Conservation (phyloP, 2,797 vertebrate species). For the Schizothorax lantsangensis region DNA sequence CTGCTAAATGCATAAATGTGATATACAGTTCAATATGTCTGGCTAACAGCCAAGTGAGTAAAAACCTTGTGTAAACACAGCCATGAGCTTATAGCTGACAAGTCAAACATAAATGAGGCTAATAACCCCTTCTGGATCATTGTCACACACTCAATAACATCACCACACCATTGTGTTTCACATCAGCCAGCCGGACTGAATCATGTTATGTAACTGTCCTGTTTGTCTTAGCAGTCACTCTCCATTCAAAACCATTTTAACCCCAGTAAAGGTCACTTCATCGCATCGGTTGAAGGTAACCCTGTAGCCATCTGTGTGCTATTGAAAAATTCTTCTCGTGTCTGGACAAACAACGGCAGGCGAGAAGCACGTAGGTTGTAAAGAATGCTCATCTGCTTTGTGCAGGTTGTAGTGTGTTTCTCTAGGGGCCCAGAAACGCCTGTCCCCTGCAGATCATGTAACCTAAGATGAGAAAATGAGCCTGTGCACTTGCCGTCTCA, state of each 20-base stretch:
- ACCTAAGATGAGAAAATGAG: slow-evolving; percentile 43
- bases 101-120: slow-evolving; percentile 4
- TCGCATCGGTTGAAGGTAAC: slow-evolving; percentile 23
- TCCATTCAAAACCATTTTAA: slow-evolving; percentile 28
- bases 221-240: slow-evolving; percentile 30
- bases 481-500: slow-evolving; percentile 42
- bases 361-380: slow-evolving; percentile 15
- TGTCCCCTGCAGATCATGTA: neutral
- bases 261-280: slow-evolving; percentile 51
- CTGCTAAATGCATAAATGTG: too few species aligned
- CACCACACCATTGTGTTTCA: neutral
- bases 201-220: slow-evolving; percentile 12
- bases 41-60: neutral
- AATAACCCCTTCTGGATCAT: slow-evolving; percentile 11
- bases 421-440: slow-evolving; percentile 17
- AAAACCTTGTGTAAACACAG: slow-evolving; percentile 7
- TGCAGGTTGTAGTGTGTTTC: slow-evolving; percentile 15
- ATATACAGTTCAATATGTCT: neutral
- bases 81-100: slow-evolving; percentile 26
- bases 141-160: neutral
- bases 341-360: neutral
- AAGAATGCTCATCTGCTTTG: slow-evolving; percentile 16
- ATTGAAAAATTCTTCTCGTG: slow-evolving; percentile 16
- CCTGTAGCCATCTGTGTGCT: slow-evolving; percentile 17
- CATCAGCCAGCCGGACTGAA: slow-evolving; percentile 16